phyloP scores from a whole-genome alignment of 2,888 invertebrate genomes.

The Dryobotodes eremita region DNA sequence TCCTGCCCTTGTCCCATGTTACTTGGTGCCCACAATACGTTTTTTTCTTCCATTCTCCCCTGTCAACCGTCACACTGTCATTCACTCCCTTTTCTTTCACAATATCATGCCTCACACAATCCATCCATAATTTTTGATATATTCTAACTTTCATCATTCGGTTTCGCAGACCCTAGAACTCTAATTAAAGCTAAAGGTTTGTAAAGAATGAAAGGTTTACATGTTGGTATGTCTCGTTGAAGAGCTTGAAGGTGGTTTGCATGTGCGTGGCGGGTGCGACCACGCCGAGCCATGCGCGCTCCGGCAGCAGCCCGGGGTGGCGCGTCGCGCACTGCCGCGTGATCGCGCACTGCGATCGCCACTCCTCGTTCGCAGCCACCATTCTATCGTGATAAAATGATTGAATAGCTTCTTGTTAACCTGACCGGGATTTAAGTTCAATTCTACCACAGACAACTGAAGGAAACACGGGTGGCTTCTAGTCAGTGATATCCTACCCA shows the following conservation, averaged over 20 bases:
- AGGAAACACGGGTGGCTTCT: too few species aligned
- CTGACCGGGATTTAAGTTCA: background rate
- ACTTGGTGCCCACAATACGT: too few species aligned
- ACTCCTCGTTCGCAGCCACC: slow-evolving; percentile 69
- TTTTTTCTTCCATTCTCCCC: too few species aligned
- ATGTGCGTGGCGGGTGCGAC: slow-evolving; percentile 73
- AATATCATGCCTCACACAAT: background rate
- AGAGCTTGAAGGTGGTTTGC: slow-evolving; percentile 65
- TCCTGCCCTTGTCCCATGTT: too few species aligned
- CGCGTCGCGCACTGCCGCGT: slow-evolving; percentile 70
- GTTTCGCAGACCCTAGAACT: background rate
- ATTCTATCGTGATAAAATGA: slow-evolving; percentile 61
- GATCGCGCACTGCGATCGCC: slow-evolving; percentile 70
- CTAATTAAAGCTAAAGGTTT: background rate
- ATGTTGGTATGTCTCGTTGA: slow-evolving; percentile 79
- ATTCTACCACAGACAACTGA: too few species aligned
- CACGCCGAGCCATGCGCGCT: slow-evolving; percentile 74
- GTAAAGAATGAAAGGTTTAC: slow-evolving; percentile 46
- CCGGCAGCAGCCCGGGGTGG: slow-evolving; percentile 72
- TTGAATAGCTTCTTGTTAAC: background rate
- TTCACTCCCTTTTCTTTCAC: too few species aligned
- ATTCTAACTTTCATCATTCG: background rate
- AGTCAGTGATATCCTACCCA: too few species aligned
- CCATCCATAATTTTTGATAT: background rate
- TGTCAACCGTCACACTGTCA: too few species aligned